Evolutionary conservation across 2,113 vertebrate species (phyloP), one percentile per base, ranked within the genome.

Genomic region (Tragulus kanchil): DNA sequence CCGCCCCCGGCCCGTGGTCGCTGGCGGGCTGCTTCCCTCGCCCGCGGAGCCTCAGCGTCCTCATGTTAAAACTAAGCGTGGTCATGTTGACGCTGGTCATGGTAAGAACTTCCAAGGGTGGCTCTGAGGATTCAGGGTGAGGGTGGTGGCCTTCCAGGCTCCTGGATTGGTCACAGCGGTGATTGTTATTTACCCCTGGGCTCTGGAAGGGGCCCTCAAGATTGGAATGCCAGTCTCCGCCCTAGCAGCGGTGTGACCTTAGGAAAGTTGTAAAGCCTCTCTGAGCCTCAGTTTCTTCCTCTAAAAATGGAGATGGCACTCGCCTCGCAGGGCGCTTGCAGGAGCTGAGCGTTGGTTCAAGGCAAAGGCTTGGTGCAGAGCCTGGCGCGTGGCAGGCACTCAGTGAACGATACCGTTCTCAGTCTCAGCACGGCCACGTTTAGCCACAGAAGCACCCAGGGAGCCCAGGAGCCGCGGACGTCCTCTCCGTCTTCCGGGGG

Each of bases 11-110:
- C 64, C 12, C 0, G 73, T 2, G 8, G 77, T 82, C 64, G 10
- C 2, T 0, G 16, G 1, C 0, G 1, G 52, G 21, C 83, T 19
- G 84, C 8, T 6, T 2, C 0, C 10, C 3, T 31, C n/a, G 0
- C 28, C 56, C 64, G n/a, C 36, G 3, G 5, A 45, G 42, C 50
- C 28, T 48, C 52, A 8, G 62, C 1, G 31, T 62, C 62, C 50
- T 65, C 16, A 0, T 79, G 36, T 71, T 25, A 42, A 26, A 36
- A 69, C 25, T n/a, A 15, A 16, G 42, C 52, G 16, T 48, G 48
- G 4, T 13, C 5, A 26, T 1, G 4, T 5, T 31, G 19, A 81
- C 21, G 4, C 45, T 6, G 0, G 8, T 28, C 23, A 25, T 89
- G n/a, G 19, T 90, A 58, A 23, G 25, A 54, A 10, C 48, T 45